These are phyloP conservation scores for Lissonota sp. DNA, from an alignment of 2,888 invertebrate genomes.

Conservation along the genomic window DNA sequence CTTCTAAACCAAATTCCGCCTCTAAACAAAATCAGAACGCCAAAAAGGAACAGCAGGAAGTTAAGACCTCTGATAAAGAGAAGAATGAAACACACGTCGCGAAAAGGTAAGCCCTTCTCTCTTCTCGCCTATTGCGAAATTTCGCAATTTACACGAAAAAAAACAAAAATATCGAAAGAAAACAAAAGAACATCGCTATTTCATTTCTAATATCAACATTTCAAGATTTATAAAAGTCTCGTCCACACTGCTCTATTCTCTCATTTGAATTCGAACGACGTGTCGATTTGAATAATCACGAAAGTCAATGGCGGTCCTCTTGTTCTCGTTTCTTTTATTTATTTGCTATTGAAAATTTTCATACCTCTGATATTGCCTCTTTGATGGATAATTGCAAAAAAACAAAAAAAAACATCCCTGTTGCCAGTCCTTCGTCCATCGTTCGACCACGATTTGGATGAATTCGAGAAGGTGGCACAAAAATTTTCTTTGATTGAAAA, in stretches of 20 bases:
- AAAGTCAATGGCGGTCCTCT: slow-evolving; percentile 23
- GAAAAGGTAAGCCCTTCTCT: slow-evolving; percentile 80
- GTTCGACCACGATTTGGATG: slow-evolving; percentile 30
- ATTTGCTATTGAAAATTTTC: background rate
- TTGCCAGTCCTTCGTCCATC: slow-evolving; percentile 12
- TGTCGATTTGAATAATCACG: slow-evolving; percentile 13
- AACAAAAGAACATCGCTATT: slow-evolving; percentile 54
- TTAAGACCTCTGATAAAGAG: slow-evolving; percentile 83
- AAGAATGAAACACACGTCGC: slow-evolving; percentile 82
- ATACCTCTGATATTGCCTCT: background rate
- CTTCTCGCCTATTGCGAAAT: slow-evolving; percentile 74
- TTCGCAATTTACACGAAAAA: slow-evolving; percentile 70
- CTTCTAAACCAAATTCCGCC: slow-evolving; percentile 83
- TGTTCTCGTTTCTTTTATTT: slow-evolving; percentile 1
- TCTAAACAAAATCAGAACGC: slow-evolving; percentile 83
- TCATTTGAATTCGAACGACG: background rate
- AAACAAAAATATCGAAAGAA: slow-evolving; percentile 19
- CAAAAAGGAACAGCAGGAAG: slow-evolving; percentile 83
- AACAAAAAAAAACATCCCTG: background rate
- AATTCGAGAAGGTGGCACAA: slow-evolving; percentile 4
- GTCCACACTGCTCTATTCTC: slow-evolving; percentile 49
- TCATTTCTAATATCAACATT: slow-evolving; percentile 49
- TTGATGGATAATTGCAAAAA: slow-evolving; percentile 1
- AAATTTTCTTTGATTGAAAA: slow-evolving; percentile 39
- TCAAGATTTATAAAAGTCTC: slow-evolving; percentile 33